A percentile compares a stretch with the other conserved stretches of the same genome.
These are phyloP conservation scores for Acanthisitta chloris DNA, from an alignment of 2,113 vertebrate genomes.

Conservation along the genomic window DNA sequence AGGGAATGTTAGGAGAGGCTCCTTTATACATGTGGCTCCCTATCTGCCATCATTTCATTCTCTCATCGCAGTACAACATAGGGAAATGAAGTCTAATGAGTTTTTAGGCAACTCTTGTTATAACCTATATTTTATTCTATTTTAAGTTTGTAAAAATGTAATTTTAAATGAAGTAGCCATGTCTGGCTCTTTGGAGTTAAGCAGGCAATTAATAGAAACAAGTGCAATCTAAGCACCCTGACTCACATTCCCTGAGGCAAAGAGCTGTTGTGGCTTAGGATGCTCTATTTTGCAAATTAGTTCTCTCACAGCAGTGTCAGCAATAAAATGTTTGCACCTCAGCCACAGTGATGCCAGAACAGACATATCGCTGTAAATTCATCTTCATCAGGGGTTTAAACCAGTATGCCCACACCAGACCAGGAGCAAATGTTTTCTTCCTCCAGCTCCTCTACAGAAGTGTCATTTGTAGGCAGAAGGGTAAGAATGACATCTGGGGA, in stretches of 20 bases:
- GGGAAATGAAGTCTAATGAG: neutral
- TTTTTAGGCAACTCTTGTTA: neutral
- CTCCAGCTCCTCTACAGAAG: neutral
- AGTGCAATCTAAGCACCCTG: slow-evolving; percentile 19
- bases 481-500: neutral
- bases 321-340: slow-evolving; percentile 18
- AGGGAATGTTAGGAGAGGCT: neutral
- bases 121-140: slow-evolving; percentile 45
- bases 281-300: slow-evolving; percentile 31
- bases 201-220: slow-evolving; percentile 54
- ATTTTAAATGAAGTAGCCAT: neutral
- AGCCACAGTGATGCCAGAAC: neutral
- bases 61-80: neutral
- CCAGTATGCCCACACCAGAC: neutral
- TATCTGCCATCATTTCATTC: neutral
- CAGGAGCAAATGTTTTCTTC: neutral
- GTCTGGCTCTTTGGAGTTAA: slow-evolving; percentile 36
- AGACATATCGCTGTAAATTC: neutral
- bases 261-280: slow-evolving; percentile 15
- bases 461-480: neutral
- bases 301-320: neutral
- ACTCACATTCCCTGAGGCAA: neutral
- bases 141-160: neutral
- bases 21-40: neutral
- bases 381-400: neutral